Evolutionary conservation across 2,888 invertebrate genomes (phyloP).

Genomic region (Gisinianus flammeolus): DNA sequence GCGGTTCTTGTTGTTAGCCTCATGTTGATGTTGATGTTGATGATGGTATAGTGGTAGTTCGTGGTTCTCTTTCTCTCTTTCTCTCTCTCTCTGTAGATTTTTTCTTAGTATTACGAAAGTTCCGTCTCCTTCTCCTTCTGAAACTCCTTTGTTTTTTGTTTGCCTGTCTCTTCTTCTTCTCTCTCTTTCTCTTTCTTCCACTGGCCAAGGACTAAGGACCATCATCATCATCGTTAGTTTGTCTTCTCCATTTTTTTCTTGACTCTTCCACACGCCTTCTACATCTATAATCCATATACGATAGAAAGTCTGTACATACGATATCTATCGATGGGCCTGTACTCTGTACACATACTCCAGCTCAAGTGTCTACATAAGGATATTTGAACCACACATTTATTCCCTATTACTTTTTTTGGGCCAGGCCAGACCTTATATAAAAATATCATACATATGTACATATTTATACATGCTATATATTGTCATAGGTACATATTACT

Average conservation of each 20-base stretch:
- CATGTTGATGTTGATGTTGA: not conserved
- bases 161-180: not conserved
- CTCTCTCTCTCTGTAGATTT: not conserved
- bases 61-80: not conserved
- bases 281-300: not conserved
- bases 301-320: not conserved
- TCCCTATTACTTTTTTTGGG: not conserved
- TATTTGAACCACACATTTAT: not conserved
- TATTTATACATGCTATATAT: not conserved
- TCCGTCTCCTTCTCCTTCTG: no score
- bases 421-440: not conserved
- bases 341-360: not conserved
- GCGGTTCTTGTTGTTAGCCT: not conserved
- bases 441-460: not conserved
- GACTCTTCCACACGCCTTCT: not conserved
- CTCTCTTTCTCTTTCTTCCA: not conserved
- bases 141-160: not conserved
- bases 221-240: constrained; percentile 25
- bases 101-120: no score
- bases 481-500: not conserved
- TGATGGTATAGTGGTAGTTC: no score
- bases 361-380: not conserved
- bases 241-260: not conserved
- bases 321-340: not conserved
- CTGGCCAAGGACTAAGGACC: constrained; percentile 15